Evolutionary conservation across 2,797 vertebrate species (phyloP).

Genomic region (Sitta carolinensis): DNA sequence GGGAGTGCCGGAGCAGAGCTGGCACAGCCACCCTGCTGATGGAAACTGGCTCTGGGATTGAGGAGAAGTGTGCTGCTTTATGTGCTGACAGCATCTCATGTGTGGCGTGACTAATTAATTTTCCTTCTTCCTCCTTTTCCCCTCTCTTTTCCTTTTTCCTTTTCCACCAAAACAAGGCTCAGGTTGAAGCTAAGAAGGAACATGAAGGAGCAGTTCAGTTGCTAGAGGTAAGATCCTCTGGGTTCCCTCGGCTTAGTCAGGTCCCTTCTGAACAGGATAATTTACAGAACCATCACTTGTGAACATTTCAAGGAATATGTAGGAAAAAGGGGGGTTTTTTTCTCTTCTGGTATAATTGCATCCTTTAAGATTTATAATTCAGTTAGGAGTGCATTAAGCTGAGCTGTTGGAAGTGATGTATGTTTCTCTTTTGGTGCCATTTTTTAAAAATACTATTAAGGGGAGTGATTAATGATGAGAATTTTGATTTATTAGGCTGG

Average conservation of each 20-base stretch:
- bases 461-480: neutral
- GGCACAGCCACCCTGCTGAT: neutral
- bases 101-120: neutral
- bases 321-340: accelerated
- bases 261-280: neutral
- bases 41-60: neutral
- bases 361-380: neutral
- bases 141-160: accelerated
- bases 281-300: neutral
- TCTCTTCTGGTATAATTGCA: neutral
- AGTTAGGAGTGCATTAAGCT: neutral
- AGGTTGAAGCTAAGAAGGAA: constrained; percentile 98
- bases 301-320: neutral
- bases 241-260: neutral
- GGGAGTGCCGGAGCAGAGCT: neutral
- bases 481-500: neutral
- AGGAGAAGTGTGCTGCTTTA: neutral
- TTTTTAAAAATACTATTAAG: neutral
- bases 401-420: neutral
- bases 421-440: neutral
- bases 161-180: constrained; percentile 82
- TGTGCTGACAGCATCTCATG: neutral
- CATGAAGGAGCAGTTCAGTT: constrained; percentile 97
- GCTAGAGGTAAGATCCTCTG: constrained; percentile 90
- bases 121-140: neutral